Evolutionary conservation across 2,797 vertebrate genomes (phyloP).

Genomic region (Rhabdophis nuchalis): DNA sequence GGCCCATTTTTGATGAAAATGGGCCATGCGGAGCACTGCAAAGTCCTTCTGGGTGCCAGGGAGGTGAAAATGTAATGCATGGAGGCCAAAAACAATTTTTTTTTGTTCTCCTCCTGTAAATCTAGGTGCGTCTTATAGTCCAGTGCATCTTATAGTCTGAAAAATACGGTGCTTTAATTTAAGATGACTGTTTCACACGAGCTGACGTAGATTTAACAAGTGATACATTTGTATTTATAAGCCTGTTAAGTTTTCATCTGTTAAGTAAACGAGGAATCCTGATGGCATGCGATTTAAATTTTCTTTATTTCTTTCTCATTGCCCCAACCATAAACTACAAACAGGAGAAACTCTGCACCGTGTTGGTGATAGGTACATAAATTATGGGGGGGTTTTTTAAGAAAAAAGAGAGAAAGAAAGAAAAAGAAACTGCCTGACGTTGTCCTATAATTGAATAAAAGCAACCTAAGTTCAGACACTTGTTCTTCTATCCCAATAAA

Average conservation of each 20-base stretch:
- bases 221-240: not conserved
- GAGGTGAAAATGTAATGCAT: too few species aligned
- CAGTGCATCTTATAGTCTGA: too few species aligned
- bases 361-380: constrained; percentile 50
- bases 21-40: too few species aligned
- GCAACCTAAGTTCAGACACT: constrained; percentile 49
- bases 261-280: constrained; percentile 27
- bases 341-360: constrained; percentile 32
- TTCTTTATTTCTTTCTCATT: constrained; percentile 8
- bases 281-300: constrained; percentile 37
- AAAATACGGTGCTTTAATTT: not conserved
- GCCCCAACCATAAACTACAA: constrained; percentile 15
- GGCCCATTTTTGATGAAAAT: too few species aligned
- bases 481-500: constrained; percentile 46
- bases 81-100: too few species aligned
- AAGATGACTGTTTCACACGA: not conserved
- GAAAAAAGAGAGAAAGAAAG: not conserved
- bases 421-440: constrained; percentile 33
- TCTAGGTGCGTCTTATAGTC: too few species aligned
- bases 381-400: too few species aligned
- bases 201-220: not conserved
- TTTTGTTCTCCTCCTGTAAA: too few species aligned
- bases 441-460: constrained; percentile 59
- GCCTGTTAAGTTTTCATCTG: constrained; percentile 2
- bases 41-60: too few species aligned